A percentile compares a stretch with the other conserved stretches of the same genome.
These are phyloP conservation scores for Rhinichthys osculus DNA, from an alignment of 2,797 vertebrate species.

Conservation along the genomic window DNA sequence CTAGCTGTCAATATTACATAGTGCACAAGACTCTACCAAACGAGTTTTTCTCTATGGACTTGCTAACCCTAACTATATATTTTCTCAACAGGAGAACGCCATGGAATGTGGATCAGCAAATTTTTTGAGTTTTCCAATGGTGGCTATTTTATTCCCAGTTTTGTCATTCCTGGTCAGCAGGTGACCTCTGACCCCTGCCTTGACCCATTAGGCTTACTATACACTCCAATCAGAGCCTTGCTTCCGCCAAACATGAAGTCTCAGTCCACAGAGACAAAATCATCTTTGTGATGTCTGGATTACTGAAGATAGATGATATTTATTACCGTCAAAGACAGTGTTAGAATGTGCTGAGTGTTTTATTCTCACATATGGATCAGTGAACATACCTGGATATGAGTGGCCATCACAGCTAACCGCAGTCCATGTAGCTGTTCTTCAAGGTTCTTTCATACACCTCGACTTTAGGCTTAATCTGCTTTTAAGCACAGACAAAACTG, in stretches of 20 bases:
- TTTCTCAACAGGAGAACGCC: conserved; percentile 87
- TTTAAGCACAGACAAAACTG: conserved; percentile 31
- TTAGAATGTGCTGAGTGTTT: conserved; percentile 32
- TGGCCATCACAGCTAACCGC: conserved; percentile 30
- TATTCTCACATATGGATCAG: conserved; percentile 35
- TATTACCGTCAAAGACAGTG: conserved; percentile 39
- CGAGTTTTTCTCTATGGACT: background rate
- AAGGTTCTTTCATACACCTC: background rate
- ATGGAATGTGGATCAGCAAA: conserved; percentile 92
- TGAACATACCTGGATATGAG: conserved; percentile 36
- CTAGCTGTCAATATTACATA: background rate
- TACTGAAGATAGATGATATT: conserved; percentile 52
- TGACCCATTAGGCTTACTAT: conserved; percentile 72
- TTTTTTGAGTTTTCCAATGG: conserved; percentile 73
- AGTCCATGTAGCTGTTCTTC: conserved; percentile 19
- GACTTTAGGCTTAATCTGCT: conserved; percentile 56
- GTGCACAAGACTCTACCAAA: background rate
- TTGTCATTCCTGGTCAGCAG: conserved; percentile 83
- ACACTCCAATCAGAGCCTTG: conserved; percentile 68
- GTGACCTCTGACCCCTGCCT: conserved; percentile 89
- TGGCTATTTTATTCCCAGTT: conserved; percentile 80
- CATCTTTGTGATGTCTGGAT: conserved; percentile 44
- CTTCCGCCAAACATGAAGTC: conserved; percentile 44
- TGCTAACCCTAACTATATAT: conserved; percentile 42
- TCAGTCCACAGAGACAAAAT: conserved; percentile 77